Conservation (phyloP, 2,888 invertebrate species). For the Clusia tigrina region DNA sequence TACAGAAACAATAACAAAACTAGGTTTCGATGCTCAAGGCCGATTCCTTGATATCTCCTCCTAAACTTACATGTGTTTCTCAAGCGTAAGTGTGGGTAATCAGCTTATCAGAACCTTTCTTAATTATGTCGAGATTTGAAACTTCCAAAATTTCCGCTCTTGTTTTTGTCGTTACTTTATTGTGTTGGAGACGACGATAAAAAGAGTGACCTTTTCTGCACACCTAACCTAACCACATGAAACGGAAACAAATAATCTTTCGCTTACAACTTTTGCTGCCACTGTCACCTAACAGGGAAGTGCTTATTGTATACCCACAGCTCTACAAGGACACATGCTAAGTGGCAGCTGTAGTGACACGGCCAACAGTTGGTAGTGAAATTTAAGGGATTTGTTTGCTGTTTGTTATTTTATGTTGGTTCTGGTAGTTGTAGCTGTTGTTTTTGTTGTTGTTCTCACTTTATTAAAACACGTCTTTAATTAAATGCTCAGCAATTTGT, state of each 20-base stretch:
- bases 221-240: background rate
- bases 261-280: background rate
- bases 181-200: too few relatives aligned
- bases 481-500: too few relatives aligned
- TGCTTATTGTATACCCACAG: background rate
- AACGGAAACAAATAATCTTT: background rate
- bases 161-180: too few relatives aligned
- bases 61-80: too few relatives aligned
- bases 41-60: too few relatives aligned
- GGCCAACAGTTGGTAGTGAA: background rate
- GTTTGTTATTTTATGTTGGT: background rate
- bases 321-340: too few relatives aligned
- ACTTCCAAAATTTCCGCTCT: slow-evolving; percentile 53
- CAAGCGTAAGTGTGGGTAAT: slow-evolving; percentile 41
- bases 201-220: background rate
- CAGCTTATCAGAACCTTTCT: slow-evolving; percentile 55
- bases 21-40: too few relatives aligned
- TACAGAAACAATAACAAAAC: too few relatives aligned
- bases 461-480: background rate
- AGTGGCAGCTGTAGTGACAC: too few relatives aligned
- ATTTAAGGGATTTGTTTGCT: background rate
- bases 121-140: slow-evolving; percentile 55
- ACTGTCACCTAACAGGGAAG: too few relatives aligned
- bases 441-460: background rate
- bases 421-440: too few relatives aligned